These are phyloP conservation scores for Mamestra configurata DNA, from an alignment of 1,140 invertebrate genomes.

Conservation along the genomic window DNA sequence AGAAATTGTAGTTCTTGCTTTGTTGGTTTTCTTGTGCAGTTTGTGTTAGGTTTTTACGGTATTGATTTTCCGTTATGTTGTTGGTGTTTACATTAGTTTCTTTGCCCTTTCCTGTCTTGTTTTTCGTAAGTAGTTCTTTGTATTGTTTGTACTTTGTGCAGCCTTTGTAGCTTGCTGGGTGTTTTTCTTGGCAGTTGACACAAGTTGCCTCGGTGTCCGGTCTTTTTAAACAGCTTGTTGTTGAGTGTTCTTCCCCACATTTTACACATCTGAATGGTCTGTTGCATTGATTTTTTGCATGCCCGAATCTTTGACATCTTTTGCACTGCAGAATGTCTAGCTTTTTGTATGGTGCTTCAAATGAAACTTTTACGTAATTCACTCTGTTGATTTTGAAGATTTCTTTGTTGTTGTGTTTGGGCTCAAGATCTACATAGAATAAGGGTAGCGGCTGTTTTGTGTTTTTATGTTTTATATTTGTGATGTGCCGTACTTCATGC, in stretches of 20 bases:
- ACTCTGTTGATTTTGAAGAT: conserved; percentile 60
- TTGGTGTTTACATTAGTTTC: background rate
- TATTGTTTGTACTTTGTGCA: conserved; percentile 58
- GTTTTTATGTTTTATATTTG: conserved; percentile 58
- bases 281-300: background rate
- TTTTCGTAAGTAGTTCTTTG: conserved; percentile 14
- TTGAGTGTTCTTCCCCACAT: background rate
- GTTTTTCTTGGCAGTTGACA: conserved; percentile 51
- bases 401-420: conserved; percentile 63
- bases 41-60: too few species aligned
- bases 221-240: conserved; percentile 10
- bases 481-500: conserved; percentile 64
- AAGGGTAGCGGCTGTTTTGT: conserved; percentile 60
- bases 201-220: conserved; percentile 5
- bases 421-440: conserved; percentile 64
- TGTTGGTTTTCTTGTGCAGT: too few species aligned
- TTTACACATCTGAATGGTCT: conserved; percentile 16
- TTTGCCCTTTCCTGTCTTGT: background rate
- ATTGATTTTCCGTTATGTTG: too few species aligned
- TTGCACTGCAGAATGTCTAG: conserved; percentile 55
- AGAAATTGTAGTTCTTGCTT: too few species aligned
- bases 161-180: conserved; percentile 58
- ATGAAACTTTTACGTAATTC: conserved; percentile 60
- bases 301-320: conserved; percentile 8
- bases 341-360: conserved; percentile 66